Evolutionary conservation across 2,888 invertebrate genomes (phyloP), one percentile per base, ranked within the genome.

Genomic region (Platynereis dumerilii): DNA sequence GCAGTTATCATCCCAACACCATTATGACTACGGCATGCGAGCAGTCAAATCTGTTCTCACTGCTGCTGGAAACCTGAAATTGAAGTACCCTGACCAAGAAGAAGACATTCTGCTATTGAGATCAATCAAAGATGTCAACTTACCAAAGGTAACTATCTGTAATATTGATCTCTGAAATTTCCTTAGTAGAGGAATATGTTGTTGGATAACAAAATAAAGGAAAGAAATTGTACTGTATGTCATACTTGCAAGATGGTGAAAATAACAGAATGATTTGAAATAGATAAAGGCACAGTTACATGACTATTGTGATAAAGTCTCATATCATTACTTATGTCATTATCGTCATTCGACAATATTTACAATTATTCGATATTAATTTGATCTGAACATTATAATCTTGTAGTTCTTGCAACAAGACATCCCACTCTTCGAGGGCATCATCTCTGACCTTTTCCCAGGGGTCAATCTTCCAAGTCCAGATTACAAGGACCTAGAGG

Each of bases 21-120:
- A 84, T 71, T 84, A 84, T 68, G 84, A 84, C 70, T 84, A 83
- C 67, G 84, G 84, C 20, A 83, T 83, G 84, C 67, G 84, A 60
- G 84, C 84, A 1, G 83, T 84, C 28, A 84, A 83, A 71, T 82
- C 83, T 7, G 83, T 84, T 17, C 74, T 84, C 58, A 83, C 82
- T 0, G 83, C 83, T 0, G 84, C 83, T 0, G 83, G 83, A n/a
- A 82, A 80, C 65, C 75, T 83, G 56, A 83, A 83, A 66, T 75
- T 83, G 29, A 81, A 80, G 62, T 81, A 82, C 64, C 80, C 82
- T 0, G 78, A 81, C 22, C 75, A 79, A 58, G 69, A 77, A 48
- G 82, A 82, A 61, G 82, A 82, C 70, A 75, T 80, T 5, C 74
- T 84, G 44, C 78, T 84, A n/a, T 76, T 84, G 12, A 73, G 80